phyloP scores from a whole-genome alignment of 2,797 vertebrate species.

The Mallotus villosus region DNA sequence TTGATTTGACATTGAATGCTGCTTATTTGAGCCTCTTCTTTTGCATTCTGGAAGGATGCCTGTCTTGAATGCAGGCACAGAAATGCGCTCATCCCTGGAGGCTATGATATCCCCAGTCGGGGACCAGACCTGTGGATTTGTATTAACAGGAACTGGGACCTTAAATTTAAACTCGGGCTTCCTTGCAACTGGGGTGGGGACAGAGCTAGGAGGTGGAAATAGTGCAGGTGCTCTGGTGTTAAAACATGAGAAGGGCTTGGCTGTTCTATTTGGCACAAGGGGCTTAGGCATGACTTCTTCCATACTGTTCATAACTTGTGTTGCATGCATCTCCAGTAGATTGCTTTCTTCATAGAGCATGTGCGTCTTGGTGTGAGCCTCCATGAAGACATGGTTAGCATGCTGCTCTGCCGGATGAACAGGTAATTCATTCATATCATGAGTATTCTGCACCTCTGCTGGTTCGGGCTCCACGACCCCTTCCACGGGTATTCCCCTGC shows the following conservation, averaged over 20 bases:
- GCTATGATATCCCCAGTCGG: constrained; percentile 86
- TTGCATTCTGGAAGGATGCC: constrained; percentile 88
- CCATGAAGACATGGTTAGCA: constrained; percentile 66
- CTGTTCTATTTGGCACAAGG: constrained; percentile 84
- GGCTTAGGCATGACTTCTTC: constrained; percentile 65
- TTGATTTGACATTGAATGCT: constrained; percentile 74
- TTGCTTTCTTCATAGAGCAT: constrained; percentile 51
- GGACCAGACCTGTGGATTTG: constrained; percentile 77
- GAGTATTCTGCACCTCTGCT: constrained; percentile 34
- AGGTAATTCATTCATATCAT: constrained; percentile 49
- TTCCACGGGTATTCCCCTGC: constrained; percentile 64
- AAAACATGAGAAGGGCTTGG: constrained; percentile 85
- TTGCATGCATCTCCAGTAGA: constrained; percentile 35
- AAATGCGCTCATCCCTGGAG: constrained; percentile 93
- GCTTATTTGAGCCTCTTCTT: constrained; percentile 80
- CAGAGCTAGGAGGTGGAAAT: constrained; percentile 62
- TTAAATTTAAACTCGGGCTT: constrained; percentile 78
- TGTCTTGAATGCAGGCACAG: constrained; percentile 89
- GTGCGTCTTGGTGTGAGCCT: constrained; percentile 58
- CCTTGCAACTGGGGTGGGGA: constrained; percentile 67
- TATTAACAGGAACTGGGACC: constrained; percentile 69
- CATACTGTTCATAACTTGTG: constrained; percentile 72
- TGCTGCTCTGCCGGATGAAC: constrained; percentile 42
- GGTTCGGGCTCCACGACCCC: constrained; percentile 46
- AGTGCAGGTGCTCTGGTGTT: constrained; percentile 64